These are phyloP conservation scores for Nyctereutes procyonoides DNA, from an alignment of 2,113 vertebrate species.

Conservation along the genomic window DNA sequence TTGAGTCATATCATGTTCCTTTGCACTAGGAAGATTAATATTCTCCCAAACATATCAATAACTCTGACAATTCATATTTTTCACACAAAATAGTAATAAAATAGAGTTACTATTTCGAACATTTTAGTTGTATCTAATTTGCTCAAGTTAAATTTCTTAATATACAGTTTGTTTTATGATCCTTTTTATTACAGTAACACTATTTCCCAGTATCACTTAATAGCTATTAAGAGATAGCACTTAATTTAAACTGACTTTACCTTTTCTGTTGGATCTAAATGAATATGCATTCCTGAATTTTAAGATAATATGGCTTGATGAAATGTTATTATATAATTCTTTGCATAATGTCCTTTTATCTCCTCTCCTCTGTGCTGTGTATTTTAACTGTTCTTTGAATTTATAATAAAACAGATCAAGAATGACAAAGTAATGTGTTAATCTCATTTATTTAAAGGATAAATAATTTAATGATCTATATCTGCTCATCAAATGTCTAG, in stretches of 20 bases:
- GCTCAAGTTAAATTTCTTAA: not conserved
- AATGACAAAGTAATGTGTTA: not conserved
- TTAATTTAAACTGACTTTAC: constrained; percentile 18
- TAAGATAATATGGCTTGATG: not conserved
- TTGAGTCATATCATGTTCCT: not conserved
- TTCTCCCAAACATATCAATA: not conserved
- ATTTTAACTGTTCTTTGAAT: not conserved
- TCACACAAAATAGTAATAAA: not conserved
- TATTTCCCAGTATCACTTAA: not conserved
- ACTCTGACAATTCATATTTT: not conserved
- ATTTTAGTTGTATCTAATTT: not conserved
- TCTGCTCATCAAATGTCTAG: not conserved
- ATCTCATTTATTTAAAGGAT: not conserved
- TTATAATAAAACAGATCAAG: not conserved
- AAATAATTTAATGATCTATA: not conserved
- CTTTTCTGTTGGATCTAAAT: not conserved
- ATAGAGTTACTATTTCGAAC: not conserved
- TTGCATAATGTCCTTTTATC: not conserved
- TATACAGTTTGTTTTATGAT: not conserved
- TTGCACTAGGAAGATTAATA: not conserved
- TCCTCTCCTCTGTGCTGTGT: not conserved
- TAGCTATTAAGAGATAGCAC: not conserved
- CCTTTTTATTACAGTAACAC: not conserved
- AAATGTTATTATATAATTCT: not conserved
- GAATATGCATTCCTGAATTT: not conserved